A percentile compares a stretch with the other conserved stretches of the same genome.
These are phyloP conservation scores for Corythaixoides concolor DNA, from an alignment of 2,113 vertebrate genomes.

Conservation along the genomic window DNA sequence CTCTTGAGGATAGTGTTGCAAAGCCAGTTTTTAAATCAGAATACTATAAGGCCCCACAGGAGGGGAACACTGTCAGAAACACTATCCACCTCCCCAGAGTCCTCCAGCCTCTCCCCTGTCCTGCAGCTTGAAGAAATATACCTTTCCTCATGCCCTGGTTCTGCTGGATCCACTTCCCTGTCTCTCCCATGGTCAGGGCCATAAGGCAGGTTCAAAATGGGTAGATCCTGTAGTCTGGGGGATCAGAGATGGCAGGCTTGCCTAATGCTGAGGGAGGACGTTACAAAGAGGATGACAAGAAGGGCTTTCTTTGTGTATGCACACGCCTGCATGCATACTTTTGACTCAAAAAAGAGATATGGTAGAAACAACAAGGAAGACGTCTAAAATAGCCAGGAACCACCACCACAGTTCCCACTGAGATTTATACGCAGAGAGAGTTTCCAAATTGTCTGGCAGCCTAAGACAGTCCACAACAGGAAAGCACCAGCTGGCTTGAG, in stretches of 20 bases:
- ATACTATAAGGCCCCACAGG: not conserved
- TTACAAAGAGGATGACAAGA: not conserved
- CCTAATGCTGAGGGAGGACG: not conserved
- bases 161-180: not conserved
- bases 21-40: not conserved
- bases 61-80: not conserved
- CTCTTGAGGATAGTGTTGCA: not conserved
- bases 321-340: fast-evolving
- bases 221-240: not conserved
- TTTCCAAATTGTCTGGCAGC: not conserved
- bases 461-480: not conserved
- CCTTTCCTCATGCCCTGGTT: not conserved
- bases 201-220: not conserved
- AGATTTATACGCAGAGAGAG: not conserved
- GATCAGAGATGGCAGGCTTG: not conserved
- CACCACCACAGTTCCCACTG: not conserved
- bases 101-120: not conserved
- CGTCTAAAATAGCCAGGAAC: not conserved
- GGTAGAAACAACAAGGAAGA: not conserved
- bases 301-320: fast-evolving
- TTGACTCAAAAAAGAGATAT: not conserved
- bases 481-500: not conserved
- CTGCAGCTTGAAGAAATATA: not conserved
- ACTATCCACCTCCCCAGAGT: not conserved
- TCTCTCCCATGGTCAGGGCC: not conserved